Evolutionary conservation across 2,888 invertebrate genomes (phyloP).

Genomic region (Ophion slaviceki): DNA sequence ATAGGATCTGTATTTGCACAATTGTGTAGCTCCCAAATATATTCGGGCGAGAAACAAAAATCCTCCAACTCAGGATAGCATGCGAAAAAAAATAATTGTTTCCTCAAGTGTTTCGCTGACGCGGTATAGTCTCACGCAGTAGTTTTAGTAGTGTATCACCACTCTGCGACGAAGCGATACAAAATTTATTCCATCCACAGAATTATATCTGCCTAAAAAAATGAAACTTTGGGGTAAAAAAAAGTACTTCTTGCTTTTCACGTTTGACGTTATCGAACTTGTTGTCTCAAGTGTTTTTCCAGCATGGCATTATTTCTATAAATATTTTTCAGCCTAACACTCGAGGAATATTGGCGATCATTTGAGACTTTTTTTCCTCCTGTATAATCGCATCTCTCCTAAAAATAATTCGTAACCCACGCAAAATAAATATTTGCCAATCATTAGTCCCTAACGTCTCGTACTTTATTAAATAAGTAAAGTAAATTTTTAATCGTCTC

Average conservation of each 20-base stretch:
- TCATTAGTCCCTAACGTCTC: background rate
- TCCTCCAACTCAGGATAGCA: background rate
- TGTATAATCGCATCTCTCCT: background rate
- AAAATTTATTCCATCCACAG: background rate
- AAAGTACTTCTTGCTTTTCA: background rate
- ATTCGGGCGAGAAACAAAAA: background rate
- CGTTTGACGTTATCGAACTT: background rate
- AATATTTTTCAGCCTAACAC: background rate
- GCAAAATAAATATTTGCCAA: background rate
- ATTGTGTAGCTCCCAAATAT: background rate
- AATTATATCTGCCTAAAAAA: background rate
- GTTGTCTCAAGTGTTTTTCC: conserved; percentile 19
- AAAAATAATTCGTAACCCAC: background rate
- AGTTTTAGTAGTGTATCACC: background rate
- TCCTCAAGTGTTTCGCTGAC: background rate
- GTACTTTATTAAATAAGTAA: background rate
- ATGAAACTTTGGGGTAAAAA: background rate
- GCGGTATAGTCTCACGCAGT: background rate
- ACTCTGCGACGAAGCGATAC: background rate
- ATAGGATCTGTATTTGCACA: background rate
- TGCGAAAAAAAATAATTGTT: too few species aligned
- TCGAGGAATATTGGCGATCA: background rate
- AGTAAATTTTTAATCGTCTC: background rate
- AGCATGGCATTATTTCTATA: background rate
- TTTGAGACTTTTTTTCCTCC: background rate